A percentile compares a stretch with the other conserved stretches of the same genome.
These are phyloP conservation scores for Heliconius congener DNA, from an alignment of 1,140 invertebrate species.

Conservation along the genomic window DNA sequence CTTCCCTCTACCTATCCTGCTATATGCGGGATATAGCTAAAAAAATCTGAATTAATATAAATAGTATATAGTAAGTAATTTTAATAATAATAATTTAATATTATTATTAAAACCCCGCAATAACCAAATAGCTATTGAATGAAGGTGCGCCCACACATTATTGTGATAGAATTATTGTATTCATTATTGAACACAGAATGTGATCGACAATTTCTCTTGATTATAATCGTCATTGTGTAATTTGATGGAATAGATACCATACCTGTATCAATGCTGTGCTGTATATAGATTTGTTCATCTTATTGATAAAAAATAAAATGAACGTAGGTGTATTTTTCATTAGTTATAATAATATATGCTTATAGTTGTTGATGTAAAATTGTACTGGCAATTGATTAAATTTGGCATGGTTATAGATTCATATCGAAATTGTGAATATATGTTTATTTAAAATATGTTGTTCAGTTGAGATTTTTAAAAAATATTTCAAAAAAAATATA, in stretches of 20 bases:
- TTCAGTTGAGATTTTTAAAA: too few relatives aligned
- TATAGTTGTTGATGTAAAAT: too few relatives aligned
- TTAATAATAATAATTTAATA: constrained; percentile 1
- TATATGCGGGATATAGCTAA: too few relatives aligned
- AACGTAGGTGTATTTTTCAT: not conserved
- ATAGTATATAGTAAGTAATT: not conserved
- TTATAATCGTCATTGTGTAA: constrained; percentile 3
- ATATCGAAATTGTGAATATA: too few relatives aligned
- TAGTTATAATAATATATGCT: not conserved
- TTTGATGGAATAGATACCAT: not conserved
- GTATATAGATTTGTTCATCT: not conserved
- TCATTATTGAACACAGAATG: not conserved
- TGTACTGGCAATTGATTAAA: too few relatives aligned
- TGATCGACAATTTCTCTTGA: constrained; percentile 14
- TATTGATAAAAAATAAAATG: not conserved
- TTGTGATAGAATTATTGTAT: constrained; percentile 1
- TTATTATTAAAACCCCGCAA: not conserved
- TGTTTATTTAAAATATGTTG: too few relatives aligned
- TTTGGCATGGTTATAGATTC: too few relatives aligned
- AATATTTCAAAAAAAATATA: too few relatives aligned
- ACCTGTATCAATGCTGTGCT: not conserved
- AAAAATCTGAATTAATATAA: not conserved
- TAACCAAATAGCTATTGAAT: not conserved
- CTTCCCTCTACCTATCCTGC: too few relatives aligned
- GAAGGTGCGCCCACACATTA: not conserved